A percentile compares a stretch with the other conserved stretches of the same genome.
Evolutionary conservation across 2,113 vertebrate genomes (phyloP).

Genomic region (Tringa solitaria): DNA sequence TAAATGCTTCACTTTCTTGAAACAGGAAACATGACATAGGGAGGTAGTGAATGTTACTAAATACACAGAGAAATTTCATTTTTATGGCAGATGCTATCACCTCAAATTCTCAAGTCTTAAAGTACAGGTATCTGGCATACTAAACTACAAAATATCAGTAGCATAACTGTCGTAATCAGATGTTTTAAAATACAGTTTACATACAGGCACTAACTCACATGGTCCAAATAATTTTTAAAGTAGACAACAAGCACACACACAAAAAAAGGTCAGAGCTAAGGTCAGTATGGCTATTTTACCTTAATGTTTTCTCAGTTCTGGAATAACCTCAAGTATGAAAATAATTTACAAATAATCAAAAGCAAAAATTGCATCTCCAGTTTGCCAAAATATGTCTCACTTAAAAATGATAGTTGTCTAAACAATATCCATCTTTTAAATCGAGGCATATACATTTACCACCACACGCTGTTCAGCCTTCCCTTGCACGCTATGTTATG

Average conservation of each 20-base stretch:
- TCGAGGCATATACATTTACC: background rate
- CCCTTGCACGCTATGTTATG: accelerated
- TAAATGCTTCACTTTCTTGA: background rate
- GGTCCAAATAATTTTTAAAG: background rate
- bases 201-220: background rate
- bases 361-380: background rate
- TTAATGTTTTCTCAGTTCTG: background rate
- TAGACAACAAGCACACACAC: background rate
- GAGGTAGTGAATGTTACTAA: background rate
- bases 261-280: background rate
- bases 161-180: background rate
- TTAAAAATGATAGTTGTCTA: background rate
- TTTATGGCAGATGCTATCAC: background rate
- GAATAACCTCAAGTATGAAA: background rate
- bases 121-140: background rate
- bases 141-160: background rate
- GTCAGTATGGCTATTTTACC: background rate
- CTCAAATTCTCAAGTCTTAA: background rate
- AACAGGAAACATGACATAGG: background rate
- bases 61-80: background rate
- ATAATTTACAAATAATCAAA: background rate
- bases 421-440: background rate
- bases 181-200: background rate
- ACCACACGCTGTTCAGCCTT: background rate
- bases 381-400: background rate